Percentiles rank a stretch among this genome's conserved stretches.
Conservation (phyloP, 2,113 vertebrate species). For the Falcunculus frontatus region DNA sequence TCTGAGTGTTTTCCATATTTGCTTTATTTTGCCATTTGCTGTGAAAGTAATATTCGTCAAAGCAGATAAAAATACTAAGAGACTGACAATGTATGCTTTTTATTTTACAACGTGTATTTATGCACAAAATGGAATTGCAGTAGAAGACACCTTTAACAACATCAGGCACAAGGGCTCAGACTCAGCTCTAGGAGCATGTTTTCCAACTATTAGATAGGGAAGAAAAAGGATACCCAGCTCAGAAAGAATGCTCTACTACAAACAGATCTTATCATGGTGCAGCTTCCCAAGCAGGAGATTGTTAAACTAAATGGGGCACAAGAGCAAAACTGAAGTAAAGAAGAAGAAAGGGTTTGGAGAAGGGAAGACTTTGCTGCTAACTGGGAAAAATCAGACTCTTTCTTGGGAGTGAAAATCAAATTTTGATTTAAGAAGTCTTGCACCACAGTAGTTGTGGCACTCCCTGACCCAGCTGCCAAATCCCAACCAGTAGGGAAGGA, state of each 20-base stretch:
- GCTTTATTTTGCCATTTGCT: not conserved
- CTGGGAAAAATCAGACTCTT: not conserved
- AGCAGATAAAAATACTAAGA: not conserved
- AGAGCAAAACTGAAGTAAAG: not conserved
- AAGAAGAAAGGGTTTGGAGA: not conserved
- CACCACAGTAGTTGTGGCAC: not conserved
- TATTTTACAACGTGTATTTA: not conserved
- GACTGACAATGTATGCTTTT: not conserved
- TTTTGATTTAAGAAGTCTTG: not conserved
- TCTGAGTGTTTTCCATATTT: not conserved
- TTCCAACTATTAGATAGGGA: not conserved
- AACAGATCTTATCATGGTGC: not conserved
- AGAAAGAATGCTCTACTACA: not conserved
- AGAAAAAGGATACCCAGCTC: not conserved
- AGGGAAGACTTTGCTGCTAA: not conserved
- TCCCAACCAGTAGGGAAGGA: not conserved
- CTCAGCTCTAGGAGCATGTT: not conserved
- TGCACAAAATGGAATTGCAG: not conserved
- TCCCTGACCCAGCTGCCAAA: not conserved
- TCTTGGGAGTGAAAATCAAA: not conserved
- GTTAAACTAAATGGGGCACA: not conserved
- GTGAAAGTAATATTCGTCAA: not conserved
- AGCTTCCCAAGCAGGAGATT: not conserved
- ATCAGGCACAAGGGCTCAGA: not conserved
- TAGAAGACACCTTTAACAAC: not conserved